Evolutionary conservation across 2,888 invertebrate species (phyloP).

Genomic region (Nephrotoma flavescens): DNA sequence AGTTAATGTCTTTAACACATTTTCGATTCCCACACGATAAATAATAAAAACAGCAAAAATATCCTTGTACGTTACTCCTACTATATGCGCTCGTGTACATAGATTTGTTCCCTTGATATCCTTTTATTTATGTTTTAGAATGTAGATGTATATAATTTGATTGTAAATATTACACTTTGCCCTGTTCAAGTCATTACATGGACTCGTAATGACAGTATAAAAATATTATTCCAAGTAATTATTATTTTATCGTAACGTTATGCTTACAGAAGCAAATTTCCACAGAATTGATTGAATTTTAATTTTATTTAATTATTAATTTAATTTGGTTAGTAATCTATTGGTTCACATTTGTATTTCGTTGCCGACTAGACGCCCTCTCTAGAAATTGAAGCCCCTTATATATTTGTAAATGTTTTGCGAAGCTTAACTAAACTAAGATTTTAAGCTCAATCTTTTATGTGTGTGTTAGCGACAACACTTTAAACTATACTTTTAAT

Average conservation of each 20-base stretch:
- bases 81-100: background rate
- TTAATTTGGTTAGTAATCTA: background rate
- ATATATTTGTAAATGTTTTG: background rate
- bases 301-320: background rate
- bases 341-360: background rate
- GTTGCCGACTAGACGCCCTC: background rate
- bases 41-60: background rate
- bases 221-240: background rate
- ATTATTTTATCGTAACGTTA: background rate
- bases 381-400: background rate
- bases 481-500: too few species aligned
- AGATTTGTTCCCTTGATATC: background rate
- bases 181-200: background rate
- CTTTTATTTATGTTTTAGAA: background rate
- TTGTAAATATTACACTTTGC: background rate
- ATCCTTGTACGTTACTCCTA: background rate
- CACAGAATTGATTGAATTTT: background rate
- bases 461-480: too few species aligned
- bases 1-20: constrained; percentile 2
- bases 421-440: background rate
- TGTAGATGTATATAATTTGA: background rate
- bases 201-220: background rate
- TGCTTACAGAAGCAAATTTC: background rate
- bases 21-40: background rate
- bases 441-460: too few species aligned